Evolutionary conservation across 2,888 invertebrate species (phyloP).

Genomic region (Kryphioiulus occultus): DNA sequence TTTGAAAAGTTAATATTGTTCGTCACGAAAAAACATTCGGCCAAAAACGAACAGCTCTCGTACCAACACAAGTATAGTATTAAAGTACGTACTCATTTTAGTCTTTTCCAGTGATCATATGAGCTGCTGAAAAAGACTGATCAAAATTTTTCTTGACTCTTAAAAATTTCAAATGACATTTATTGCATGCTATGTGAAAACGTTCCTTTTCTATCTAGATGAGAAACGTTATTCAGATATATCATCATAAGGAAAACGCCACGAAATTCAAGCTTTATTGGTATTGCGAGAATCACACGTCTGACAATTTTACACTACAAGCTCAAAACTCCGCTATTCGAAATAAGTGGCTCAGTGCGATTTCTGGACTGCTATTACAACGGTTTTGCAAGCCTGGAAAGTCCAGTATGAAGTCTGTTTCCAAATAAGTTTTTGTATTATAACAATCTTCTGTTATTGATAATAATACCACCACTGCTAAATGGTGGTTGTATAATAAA

Average conservation of each 20-base stretch:
- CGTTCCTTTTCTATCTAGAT: background rate
- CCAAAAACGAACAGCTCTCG: background rate
- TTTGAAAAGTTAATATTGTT: conserved; percentile 7
- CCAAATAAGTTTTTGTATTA: background rate
- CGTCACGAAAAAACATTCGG: background rate
- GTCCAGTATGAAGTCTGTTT: background rate
- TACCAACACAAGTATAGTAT: background rate
- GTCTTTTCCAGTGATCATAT: no score
- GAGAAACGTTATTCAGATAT: background rate
- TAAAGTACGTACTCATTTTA: background rate
- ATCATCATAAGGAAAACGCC: background rate
- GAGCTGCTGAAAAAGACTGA: no score
- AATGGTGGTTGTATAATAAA: no score
- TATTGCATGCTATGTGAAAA: no score
- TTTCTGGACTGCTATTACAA: background rate
- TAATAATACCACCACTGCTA: no score
- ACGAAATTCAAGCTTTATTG: conserved; percentile 10
- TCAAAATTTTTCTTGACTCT: no score
- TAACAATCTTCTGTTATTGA: background rate
- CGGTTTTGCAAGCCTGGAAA: background rate
- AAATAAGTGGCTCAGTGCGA: background rate
- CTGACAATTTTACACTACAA: background rate
- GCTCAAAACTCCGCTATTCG: background rate
- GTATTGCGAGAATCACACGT: background rate
- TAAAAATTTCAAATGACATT: no score